Evolutionary conservation across 2,113 vertebrate genomes (phyloP).

Genomic region (Salvelinus namaycush): DNA sequence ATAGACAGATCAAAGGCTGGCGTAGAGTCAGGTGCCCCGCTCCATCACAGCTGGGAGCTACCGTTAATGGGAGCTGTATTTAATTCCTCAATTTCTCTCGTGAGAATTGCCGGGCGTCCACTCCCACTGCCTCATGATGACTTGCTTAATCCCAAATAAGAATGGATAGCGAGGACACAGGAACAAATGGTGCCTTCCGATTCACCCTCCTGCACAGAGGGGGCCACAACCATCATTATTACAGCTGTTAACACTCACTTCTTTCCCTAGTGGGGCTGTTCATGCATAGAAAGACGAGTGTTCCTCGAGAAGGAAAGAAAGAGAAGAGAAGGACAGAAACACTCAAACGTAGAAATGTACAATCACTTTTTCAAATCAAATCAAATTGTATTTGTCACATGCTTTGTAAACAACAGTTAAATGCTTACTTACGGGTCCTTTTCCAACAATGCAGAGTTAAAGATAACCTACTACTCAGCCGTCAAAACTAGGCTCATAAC

Average conservation of each 20-base stretch:
- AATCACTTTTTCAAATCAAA: no score
- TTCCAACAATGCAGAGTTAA: no score
- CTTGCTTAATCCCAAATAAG: slow-evolving; percentile 23
- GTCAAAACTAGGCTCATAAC: no score
- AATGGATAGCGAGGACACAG: slow-evolving; percentile 16
- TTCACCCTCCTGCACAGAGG: slow-evolving; percentile 20
- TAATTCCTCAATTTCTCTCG: slow-evolving; percentile 29
- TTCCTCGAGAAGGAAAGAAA: no score
- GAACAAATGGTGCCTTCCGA: slow-evolving; percentile 33
- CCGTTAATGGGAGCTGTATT: slow-evolving; percentile 41
- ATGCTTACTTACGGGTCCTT: no score
- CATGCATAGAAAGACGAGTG: background rate
- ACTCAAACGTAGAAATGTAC: no score
- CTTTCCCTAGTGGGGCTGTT: no score
- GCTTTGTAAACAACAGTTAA: no score
- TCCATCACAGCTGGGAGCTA: slow-evolving; percentile 30
- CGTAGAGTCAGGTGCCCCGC: slow-evolving; percentile 8
- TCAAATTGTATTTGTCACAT: no score
- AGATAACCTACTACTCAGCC: no score
- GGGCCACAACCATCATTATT: slow-evolving; percentile 35
- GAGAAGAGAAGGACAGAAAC: no score
- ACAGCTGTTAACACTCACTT: background rate
- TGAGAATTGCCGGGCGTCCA: slow-evolving; percentile 28
- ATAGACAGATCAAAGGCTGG: slow-evolving; percentile 37
- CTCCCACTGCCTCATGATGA: slow-evolving; percentile 43